Evolutionary conservation across 2,797 vertebrate genomes (phyloP).

Genomic region (Tapera naevia): DNA sequence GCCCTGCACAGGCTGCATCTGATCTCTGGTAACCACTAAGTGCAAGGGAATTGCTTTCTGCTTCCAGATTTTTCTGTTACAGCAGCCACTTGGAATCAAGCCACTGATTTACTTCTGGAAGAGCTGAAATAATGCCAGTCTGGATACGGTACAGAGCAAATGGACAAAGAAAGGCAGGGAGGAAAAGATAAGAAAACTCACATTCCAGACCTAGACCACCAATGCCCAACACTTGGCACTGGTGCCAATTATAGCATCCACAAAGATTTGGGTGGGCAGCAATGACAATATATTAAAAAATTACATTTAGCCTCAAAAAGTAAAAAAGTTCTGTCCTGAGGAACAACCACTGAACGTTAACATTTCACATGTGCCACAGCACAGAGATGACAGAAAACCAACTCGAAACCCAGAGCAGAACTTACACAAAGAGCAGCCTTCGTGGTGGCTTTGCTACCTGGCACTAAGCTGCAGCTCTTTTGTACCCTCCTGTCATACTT

Average conservation of each 20-base stretch:
- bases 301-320: neutral
- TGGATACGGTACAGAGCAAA: neutral
- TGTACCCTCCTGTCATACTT: conserved; percentile 66
- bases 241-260: neutral
- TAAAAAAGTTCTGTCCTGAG: neutral
- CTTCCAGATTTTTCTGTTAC: neutral
- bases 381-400: neutral
- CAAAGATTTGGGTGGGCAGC: neutral
- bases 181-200: neutral
- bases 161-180: neutral
- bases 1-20: neutral
- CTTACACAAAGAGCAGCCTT: neutral
- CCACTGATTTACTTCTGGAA: neutral
- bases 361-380: rapidly evolving
- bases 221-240: neutral
- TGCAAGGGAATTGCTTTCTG: neutral
- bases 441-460: neutral
- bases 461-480: neutral
- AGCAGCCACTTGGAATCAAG: neutral
- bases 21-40: neutral
- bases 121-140: neutral
- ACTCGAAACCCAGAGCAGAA: neutral
- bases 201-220: neutral
- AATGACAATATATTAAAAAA: neutral
- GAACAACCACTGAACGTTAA: neutral